Conservation (phyloP, 2,113 vertebrate species). For the Epinephelus cyanopodus region DNA sequence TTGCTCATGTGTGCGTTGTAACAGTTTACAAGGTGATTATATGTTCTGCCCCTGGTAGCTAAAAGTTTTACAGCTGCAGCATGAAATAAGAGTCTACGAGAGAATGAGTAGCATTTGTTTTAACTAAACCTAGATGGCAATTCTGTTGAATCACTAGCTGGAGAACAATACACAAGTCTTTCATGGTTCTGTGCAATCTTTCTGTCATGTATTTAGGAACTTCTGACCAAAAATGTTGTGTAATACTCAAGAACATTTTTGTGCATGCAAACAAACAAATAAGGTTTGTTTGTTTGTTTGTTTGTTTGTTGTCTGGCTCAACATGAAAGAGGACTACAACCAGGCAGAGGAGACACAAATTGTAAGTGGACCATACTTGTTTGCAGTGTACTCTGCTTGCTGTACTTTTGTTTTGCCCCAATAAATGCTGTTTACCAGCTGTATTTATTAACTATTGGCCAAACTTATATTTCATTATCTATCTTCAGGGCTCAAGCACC, state of each 20-base stretch:
- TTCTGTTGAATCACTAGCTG: neutral
- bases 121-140: neutral
- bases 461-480: neutral
- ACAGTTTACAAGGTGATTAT: no score
- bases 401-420: neutral
- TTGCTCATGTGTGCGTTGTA: no score
- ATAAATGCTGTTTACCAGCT: neutral
- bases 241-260: neutral
- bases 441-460: slow-evolving; percentile 7
- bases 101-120: neutral
- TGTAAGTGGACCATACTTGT: neutral
- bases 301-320: neutral
- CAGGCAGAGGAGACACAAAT: neutral
- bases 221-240: neutral
- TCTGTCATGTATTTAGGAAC: neutral
- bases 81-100: neutral
- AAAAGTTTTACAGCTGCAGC: neutral
- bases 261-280: neutral
- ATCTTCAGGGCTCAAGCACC: neutral
- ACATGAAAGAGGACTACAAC: neutral
- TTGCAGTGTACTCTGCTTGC: neutral
- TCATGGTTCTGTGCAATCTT: neutral
- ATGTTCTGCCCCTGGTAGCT: neutral
- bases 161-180: neutral
- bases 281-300: no score